Conservation (phyloP, 2,113 vertebrate species). For the Brachypodius melanocephalos region DNA sequence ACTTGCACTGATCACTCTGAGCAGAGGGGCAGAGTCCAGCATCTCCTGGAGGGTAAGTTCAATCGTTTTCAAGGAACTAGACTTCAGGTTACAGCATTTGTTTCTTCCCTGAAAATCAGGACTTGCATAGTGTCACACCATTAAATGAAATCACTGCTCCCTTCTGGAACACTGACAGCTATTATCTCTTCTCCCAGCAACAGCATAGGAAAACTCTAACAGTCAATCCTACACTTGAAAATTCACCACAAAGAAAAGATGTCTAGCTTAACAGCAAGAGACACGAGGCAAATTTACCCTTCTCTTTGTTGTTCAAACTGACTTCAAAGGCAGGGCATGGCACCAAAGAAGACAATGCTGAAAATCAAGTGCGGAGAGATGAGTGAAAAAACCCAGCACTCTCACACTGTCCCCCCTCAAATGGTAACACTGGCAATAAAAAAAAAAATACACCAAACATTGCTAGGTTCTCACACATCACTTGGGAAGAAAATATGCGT, state of each 20-base stretch:
- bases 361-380: background rate
- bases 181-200: background rate
- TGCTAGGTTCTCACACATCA: background rate
- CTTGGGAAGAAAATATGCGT: background rate
- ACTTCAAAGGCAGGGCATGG: background rate
- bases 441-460: background rate
- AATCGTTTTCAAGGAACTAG: background rate
- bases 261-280: background rate
- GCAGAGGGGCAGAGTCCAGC: background rate
- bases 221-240: background rate
- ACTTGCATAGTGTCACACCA: background rate
- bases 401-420: background rate
- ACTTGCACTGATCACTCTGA: accelerated
- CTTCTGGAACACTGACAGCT: background rate
- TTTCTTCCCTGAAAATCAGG: background rate
- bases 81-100: background rate
- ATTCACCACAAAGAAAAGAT: background rate
- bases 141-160: background rate
- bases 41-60: background rate
- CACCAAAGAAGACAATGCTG: background rate
- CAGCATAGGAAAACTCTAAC: background rate
- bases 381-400: background rate
- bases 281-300: background rate
- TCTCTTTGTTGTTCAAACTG: background rate
- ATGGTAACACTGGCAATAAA: background rate